Conservation (phyloP, 92 coral and sea anemone genomes). For the Parazoanthus swiftii region DNA sequence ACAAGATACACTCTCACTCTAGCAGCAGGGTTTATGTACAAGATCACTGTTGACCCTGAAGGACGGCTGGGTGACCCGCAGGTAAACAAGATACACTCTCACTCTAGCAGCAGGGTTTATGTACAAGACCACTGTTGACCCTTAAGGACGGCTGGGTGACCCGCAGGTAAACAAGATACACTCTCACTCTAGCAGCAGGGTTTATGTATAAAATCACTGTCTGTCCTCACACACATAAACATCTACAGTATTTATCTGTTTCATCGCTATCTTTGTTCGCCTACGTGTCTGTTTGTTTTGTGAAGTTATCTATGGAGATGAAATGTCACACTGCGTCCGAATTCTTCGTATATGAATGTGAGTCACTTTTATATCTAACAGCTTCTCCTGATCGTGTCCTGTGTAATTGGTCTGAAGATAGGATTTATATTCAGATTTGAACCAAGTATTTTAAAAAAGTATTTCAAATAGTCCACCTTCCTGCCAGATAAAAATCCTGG, state of each 20-base stretch:
- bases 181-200: too few species aligned
- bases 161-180: neutral
- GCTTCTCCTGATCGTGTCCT: neutral
- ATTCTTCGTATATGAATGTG: neutral
- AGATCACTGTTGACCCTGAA: slow-evolving; percentile 43
- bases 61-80: slow-evolving; percentile 60
- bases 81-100: slow-evolving; percentile 55
- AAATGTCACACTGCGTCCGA: neutral
- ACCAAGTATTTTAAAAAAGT: neutral
- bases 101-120: slow-evolving; percentile 61
- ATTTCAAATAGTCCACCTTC: neutral
- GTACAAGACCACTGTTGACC: slow-evolving; percentile 50
- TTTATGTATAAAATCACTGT: too few species aligned
- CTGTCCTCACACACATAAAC: neutral
- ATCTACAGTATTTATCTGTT: neutral
- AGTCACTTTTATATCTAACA: too few species aligned
- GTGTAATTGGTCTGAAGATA: neutral
- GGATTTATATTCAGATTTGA: neutral
- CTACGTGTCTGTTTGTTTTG: neutral
- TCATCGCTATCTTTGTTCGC: too few species aligned
- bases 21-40: slow-evolving; percentile 58
- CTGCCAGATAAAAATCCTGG: neutral
- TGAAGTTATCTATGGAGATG: neutral
- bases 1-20: slow-evolving; percentile 38
- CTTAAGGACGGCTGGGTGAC: slow-evolving; percentile 6